Conservation (phyloP, 2,888 invertebrate genomes). For the Oeneis ivallda region DNA sequence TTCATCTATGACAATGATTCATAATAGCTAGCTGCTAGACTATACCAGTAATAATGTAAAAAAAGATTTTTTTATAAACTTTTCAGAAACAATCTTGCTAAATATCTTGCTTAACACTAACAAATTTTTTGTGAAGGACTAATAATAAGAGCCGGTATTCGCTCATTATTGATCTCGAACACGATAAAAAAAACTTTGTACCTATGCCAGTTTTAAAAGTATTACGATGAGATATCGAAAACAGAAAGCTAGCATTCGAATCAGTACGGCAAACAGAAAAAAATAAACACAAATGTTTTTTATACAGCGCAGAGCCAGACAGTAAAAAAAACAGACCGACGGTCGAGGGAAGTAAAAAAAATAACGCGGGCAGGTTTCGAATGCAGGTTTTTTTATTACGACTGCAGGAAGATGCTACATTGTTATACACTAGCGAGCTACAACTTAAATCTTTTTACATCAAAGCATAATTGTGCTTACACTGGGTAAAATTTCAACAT, state of each 20-base stretch:
- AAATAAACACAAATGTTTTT: conserved; percentile 54
- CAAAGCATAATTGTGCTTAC: conserved; percentile 38
- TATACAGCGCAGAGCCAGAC: conserved; percentile 74
- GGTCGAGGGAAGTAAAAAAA: conserved; percentile 67
- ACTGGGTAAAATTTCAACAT: conserved; percentile 42
- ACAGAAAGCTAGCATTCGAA: conserved; percentile 38
- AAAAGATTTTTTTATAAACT: background rate
- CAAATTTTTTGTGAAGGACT: background rate
- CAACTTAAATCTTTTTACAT: conserved; percentile 35
- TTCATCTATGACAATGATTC: too few relatives aligned
- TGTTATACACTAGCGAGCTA: conserved; percentile 39
- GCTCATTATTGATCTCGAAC: background rate
- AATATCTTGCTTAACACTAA: background rate
- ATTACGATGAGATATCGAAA: conserved; percentile 37
- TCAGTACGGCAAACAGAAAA: conserved; percentile 40
- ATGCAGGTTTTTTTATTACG: conserved; percentile 65
- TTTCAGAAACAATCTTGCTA: background rate
- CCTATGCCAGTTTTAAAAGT: conserved; percentile 22
- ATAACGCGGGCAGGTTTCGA: conserved; percentile 78
- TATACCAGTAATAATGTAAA: background rate
- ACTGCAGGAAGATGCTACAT: conserved; percentile 44
- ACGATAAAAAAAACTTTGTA: conserved; percentile 18
- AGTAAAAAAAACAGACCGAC: conserved; percentile 73
- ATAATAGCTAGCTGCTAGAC: background rate
- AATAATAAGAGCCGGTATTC: conserved; percentile 28